phyloP scores from a whole-genome alignment of 2,888 invertebrate species.

The Ophioninae sp. region DNA sequence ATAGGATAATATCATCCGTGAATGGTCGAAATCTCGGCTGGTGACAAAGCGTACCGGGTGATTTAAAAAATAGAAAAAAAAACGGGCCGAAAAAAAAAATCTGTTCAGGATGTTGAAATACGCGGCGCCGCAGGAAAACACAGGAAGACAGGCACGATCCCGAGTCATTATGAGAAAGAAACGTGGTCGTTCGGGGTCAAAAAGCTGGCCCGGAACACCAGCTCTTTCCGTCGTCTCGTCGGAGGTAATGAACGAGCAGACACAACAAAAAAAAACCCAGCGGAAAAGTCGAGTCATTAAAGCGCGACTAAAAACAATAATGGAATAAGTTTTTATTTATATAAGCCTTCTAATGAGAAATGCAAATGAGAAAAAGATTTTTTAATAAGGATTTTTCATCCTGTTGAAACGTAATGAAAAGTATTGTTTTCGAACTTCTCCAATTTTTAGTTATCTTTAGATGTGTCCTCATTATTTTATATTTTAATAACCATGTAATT shows the following conservation, averaged over 20 bases:
- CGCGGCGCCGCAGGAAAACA: slow-evolving; percentile 70
- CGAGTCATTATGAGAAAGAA: slow-evolving; percentile 74
- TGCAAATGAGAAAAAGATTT: too few species aligned
- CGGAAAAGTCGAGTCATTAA: background rate
- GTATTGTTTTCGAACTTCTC: too few species aligned
- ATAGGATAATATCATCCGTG: slow-evolving; percentile 16
- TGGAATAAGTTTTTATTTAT: too few species aligned
- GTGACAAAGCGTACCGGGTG: background rate
- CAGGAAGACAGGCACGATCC: slow-evolving; percentile 71
- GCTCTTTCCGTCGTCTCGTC: slow-evolving; percentile 75
- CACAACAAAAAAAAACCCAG: background rate
- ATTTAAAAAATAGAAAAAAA: slow-evolving; percentile 25
- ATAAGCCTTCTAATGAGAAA: too few species aligned
- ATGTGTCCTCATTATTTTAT: too few species aligned
- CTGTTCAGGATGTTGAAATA: slow-evolving; percentile 76
- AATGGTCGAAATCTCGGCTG: slow-evolving; percentile 32
- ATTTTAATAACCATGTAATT: too few species aligned
- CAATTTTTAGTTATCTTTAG: too few species aligned
- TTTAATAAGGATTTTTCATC: too few species aligned
- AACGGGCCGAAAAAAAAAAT: slow-evolving; percentile 30
- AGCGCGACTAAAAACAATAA: background rate
- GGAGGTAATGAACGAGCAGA: slow-evolving; percentile 74
- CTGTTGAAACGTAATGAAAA: too few species aligned
- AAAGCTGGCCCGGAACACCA: slow-evolving; percentile 79
- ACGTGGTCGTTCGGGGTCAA: slow-evolving; percentile 77